A percentile compares a stretch with the other conserved stretches of the same genome.
Conservation (phyloP, 2,888 invertebrate species). For the Plemyria rubiginata region DNA sequence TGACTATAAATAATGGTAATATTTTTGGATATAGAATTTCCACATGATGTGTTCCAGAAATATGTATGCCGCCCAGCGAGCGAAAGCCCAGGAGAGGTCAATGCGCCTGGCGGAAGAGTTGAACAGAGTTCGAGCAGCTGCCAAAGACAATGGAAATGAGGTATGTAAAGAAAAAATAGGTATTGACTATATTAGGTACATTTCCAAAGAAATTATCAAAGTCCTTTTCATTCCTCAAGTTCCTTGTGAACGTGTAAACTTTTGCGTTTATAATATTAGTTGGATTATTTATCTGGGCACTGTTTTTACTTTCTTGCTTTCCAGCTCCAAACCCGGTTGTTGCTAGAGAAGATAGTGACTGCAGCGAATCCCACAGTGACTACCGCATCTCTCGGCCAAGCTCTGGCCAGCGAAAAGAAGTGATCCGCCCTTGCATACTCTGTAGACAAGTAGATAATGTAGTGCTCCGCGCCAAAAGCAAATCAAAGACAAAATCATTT, state of each 20-base stretch:
- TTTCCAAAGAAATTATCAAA: too few species aligned
- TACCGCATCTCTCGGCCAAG: conserved; percentile 75
- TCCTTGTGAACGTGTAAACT: too few species aligned
- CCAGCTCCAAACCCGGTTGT: conserved; percentile 69
- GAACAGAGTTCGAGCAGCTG: conserved; percentile 80
- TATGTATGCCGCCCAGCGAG: conserved; percentile 78
- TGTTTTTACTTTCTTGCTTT: conserved; percentile 37
- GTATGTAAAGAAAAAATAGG: conserved; percentile 51
- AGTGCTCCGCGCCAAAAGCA: conserved; percentile 1
- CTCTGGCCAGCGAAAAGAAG: conserved; percentile 74
- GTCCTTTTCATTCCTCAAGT: too few species aligned
- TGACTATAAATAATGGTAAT: too few species aligned
- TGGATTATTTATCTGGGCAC: too few species aligned
- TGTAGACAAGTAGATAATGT: background rate
- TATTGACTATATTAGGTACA: too few species aligned
- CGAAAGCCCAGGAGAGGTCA: conserved; percentile 76
- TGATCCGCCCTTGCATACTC: conserved; percentile 46
- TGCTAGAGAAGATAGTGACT: conserved; percentile 73
- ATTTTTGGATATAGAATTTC: background rate
- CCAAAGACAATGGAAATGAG: conserved; percentile 83
- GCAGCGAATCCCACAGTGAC: conserved; percentile 72
- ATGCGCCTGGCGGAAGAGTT: conserved; percentile 77
- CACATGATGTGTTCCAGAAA: conserved; percentile 63
- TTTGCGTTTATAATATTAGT: too few species aligned
- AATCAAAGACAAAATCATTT: too few species aligned